A percentile compares a stretch with the other conserved stretches of the same genome.
Evolutionary conservation across 1,140 invertebrate species (phyloP).

Genomic region (Lethrus apterus): DNA sequence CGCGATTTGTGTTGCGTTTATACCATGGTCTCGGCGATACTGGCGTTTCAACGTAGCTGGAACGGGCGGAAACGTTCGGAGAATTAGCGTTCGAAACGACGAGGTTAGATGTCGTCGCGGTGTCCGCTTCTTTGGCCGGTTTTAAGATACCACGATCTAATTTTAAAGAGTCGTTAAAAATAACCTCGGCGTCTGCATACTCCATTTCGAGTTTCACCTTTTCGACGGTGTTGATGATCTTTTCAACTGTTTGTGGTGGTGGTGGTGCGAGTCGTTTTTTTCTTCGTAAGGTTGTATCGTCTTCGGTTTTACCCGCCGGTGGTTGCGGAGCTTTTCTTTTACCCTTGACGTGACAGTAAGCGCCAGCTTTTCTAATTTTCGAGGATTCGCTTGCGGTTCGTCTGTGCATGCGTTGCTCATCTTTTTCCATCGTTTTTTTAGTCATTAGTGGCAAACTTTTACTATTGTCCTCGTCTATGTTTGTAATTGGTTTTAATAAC

Average conservation of each 20-base stretch:
- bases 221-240: constrained; percentile 18
- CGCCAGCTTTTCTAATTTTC: constrained; percentile 42
- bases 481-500: constrained; percentile 24
- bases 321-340: constrained; percentile 66
- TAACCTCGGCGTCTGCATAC: constrained; percentile 27
- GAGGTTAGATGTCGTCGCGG: constrained; percentile 7
- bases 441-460: constrained; percentile 47
- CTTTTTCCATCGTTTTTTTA: constrained; percentile 30
- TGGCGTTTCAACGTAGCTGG: constrained; percentile 31
- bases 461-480: constrained; percentile 39
- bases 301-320: constrained; percentile 38
- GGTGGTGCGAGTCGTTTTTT: constrained; percentile 54
- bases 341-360: constrained; percentile 58
- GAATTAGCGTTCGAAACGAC: no score
- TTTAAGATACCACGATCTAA: constrained; percentile 44
- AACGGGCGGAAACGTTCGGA: constrained; percentile 20
- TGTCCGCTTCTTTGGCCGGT: constrained; percentile 32
- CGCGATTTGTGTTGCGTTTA: constrained; percentile 42
- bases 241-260: constrained; percentile 43
- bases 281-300: constrained; percentile 38
- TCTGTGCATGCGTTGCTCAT: constrained; percentile 38
- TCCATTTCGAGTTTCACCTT: constrained; percentile 12
- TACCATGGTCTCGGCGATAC: constrained; percentile 58
- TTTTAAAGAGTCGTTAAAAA: constrained; percentile 44
- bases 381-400: constrained; percentile 50